A percentile compares a stretch with the other conserved stretches of the same genome.
Evolutionary conservation across 2,113 vertebrate genomes (phyloP).

Genomic region (Monarcha castaneiventris): DNA sequence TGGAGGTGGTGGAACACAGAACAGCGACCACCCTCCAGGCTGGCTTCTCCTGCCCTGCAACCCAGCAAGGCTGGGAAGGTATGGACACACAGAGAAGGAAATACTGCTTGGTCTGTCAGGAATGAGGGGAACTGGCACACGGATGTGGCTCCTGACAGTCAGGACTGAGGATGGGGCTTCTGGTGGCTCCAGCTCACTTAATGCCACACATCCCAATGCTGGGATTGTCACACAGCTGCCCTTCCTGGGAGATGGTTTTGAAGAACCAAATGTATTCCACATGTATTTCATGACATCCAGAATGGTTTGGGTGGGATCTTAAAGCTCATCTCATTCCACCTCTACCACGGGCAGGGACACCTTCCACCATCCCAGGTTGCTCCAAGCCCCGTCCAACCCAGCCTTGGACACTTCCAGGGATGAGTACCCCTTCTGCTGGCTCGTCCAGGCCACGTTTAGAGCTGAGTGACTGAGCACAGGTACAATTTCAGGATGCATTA

Average conservation of each 20-base stretch:
- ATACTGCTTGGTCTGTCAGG: background rate
- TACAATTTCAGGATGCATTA: background rate
- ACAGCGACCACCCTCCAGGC: background rate
- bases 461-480: background rate
- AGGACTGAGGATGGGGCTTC: background rate
- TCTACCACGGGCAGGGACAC: background rate
- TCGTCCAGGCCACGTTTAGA: background rate
- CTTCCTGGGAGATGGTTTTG: background rate
- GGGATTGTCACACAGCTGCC: background rate
- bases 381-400: accelerated
- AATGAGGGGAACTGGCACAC: background rate
- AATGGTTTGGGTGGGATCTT: background rate
- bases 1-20: background rate
- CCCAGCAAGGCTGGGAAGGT: background rate
- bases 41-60: background rate
- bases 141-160: background rate
- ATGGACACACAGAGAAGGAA: background rate
- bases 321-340: background rate
- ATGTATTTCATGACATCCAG: background rate
- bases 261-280: background rate
- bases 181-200: background rate
- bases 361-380: background rate
- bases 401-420: background rate
- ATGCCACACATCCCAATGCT: background rate
- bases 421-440: background rate